A percentile compares a stretch with the other conserved stretches of the same genome.
These are phyloP conservation scores for Ecliptopera silaceata DNA, from an alignment of 2,888 invertebrate genomes.

Conservation along the genomic window DNA sequence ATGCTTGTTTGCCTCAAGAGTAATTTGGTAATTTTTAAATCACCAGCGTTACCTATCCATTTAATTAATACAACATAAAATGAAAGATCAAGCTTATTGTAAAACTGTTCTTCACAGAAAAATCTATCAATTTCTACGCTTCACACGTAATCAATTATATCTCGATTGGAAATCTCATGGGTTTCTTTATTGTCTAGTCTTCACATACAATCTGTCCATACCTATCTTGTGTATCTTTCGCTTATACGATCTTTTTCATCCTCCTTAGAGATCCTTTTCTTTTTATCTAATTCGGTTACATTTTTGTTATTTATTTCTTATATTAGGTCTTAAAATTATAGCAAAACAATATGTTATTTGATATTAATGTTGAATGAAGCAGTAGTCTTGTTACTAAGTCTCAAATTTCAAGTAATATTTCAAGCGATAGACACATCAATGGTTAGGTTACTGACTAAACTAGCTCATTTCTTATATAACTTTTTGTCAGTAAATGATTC, in stretches of 20 bases:
- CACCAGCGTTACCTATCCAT: too few relatives aligned
- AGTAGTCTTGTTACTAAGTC: background rate
- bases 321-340: too few relatives aligned
- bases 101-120: slow-evolving; percentile 39
- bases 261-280: too few relatives aligned
- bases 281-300: too few relatives aligned
- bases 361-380: background rate
- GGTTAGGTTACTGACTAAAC: slow-evolving; percentile 11
- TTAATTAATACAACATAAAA: background rate
- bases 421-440: background rate
- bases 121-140: slow-evolving; percentile 59
- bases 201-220: background rate
- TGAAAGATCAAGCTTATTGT: slow-evolving; percentile 1
- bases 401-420: background rate
- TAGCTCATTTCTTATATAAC: background rate
- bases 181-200: slow-evolving; percentile 36
- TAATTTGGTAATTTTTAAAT: background rate
- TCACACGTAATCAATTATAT: slow-evolving; percentile 59
- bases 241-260: too few relatives aligned
- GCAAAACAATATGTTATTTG: too few relatives aligned
- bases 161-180: slow-evolving; percentile 56
- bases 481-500: slow-evolving; percentile 30
- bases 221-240: too few relatives aligned
- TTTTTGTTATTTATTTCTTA: too few relatives aligned
- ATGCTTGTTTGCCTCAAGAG: background rate